A percentile compares a stretch with the other conserved stretches of the same genome.
Conservation (phyloP, 2,888 invertebrate species). For the Xylota segnis region DNA sequence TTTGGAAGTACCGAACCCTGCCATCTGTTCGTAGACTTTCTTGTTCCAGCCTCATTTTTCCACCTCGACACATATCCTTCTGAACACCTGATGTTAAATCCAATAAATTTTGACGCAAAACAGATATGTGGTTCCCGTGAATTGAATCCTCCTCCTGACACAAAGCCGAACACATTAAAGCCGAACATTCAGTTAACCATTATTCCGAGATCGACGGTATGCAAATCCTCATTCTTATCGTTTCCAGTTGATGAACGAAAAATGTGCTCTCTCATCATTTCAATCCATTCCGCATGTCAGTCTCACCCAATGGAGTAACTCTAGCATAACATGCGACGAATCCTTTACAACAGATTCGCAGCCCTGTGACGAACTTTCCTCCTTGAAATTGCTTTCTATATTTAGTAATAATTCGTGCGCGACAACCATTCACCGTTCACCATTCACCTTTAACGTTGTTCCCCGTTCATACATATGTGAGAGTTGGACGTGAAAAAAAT, state of each 20-base stretch:
- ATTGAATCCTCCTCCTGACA: too few species aligned
- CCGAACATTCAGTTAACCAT: neutral
- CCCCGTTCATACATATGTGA: slow-evolving; percentile 4
- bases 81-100: too few species aligned
- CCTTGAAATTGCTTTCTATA: slow-evolving; percentile 52
- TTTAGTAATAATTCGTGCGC: slow-evolving; percentile 64
- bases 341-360: slow-evolving; percentile 10
- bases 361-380: slow-evolving; percentile 10
- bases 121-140: too few species aligned
- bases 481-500: slow-evolving; percentile 16
- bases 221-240: slow-evolving; percentile 31
- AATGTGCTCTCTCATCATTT: slow-evolving; percentile 46
- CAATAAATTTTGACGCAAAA: too few species aligned
- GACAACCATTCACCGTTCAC: slow-evolving; percentile 51
- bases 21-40: too few species aligned
- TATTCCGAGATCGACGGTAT: neutral
- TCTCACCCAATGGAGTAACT: slow-evolving; percentile 37
- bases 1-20: too few species aligned
- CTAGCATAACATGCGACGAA: slow-evolving; percentile 28
- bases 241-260: slow-evolving; percentile 43
- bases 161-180: too few species aligned
- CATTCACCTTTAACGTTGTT: slow-evolving; percentile 43
- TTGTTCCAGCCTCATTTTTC: too few species aligned
- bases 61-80: too few species aligned
- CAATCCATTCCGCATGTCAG: slow-evolving; percentile 55